phyloP scores from a whole-genome alignment of 2,888 invertebrate species.

The Incurvaria masculella region DNA sequence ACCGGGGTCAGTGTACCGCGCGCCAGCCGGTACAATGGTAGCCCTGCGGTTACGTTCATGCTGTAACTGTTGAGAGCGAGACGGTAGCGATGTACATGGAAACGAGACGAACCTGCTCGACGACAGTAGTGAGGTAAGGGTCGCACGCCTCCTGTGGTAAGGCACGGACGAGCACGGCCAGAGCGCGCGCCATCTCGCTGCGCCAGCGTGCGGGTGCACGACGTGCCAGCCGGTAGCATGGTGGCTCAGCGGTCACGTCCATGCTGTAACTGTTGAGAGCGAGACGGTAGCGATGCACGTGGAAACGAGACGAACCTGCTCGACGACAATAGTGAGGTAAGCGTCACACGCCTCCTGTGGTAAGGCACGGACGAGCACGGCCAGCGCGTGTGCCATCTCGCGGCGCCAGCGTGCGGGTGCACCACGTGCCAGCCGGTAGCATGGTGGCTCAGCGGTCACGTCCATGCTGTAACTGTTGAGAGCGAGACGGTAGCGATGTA shows the following conservation, averaged over 20 bases:
- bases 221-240: conserved; percentile 68
- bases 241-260: conserved; percentile 68
- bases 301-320: conserved; percentile 53
- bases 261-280: conserved; percentile 57
- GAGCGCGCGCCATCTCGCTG: conserved; percentile 53
- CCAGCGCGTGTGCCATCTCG: conserved; percentile 57
- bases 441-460: conserved; percentile 66
- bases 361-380: conserved; percentile 66
- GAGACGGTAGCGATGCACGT: background rate
- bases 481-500: background rate
- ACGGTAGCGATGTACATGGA: too few relatives aligned
- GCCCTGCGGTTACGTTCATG: conserved; percentile 66
- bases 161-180: conserved; percentile 66
- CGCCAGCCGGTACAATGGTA: conserved; percentile 72
- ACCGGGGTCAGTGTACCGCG: too few relatives aligned
- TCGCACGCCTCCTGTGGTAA: conserved; percentile 75
- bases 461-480: conserved; percentile 64
- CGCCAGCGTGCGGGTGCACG: conserved; percentile 60
- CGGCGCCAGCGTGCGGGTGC: conserved; percentile 59
- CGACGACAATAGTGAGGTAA: conserved; percentile 76
- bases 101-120: conserved; percentile 62
- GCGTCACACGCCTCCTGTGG: conserved; percentile 76
- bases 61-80: conserved; percentile 68
- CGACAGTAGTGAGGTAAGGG: conserved; percentile 76
- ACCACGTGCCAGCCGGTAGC: conserved; percentile 64